Conservation (phyloP, 2,113 vertebrate species). For the Polypterus senegalus region DNA sequence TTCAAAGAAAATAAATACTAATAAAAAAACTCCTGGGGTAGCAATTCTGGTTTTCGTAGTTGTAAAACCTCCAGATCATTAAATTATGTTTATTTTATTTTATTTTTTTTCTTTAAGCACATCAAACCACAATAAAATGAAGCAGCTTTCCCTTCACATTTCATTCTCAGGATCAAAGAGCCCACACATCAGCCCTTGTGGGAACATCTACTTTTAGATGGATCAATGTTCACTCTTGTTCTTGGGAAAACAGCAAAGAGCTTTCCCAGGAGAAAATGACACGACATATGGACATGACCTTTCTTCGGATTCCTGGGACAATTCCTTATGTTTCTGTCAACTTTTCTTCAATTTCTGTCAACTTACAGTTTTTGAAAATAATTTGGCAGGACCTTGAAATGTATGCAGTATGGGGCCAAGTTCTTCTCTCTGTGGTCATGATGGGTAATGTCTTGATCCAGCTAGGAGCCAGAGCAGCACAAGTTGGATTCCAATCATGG, state of each 20-base stretch:
- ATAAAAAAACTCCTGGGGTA: constrained; percentile 2
- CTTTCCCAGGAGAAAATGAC: constrained; percentile 19
- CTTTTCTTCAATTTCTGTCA: constrained; percentile 1
- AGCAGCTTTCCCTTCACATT: constrained; percentile 52
- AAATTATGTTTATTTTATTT: constrained; percentile 12
- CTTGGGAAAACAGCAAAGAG: constrained; percentile 14
- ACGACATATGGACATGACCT: constrained; percentile 26
- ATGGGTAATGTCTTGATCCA: constrained; percentile 57
- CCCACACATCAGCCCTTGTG: constrained; percentile 47
- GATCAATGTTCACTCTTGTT: constrained; percentile 9
- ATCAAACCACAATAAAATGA: constrained; percentile 38
- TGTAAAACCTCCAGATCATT: constrained; percentile 32
- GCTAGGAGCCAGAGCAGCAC: constrained; percentile 75
- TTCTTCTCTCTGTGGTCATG: constrained; percentile 69
- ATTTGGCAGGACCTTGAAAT: constrained; percentile 48
- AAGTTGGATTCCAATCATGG: constrained; percentile 65
- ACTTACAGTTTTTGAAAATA: constrained; percentile 20
- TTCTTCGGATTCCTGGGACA: constrained; percentile 30
- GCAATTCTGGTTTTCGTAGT: not conserved
- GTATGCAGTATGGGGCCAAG: constrained; percentile 24
- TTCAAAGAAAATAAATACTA: not conserved
- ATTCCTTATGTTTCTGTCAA: constrained; percentile 22
- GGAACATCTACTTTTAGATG: constrained; percentile 23
- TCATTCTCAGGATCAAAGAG: constrained; percentile 43
- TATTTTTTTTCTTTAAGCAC: constrained; percentile 31